Evolutionary conservation across 1,140 invertebrate species (phyloP), one percentile per base, ranked within the genome.

Genomic region (Brevipalpus yothersi): DNA sequence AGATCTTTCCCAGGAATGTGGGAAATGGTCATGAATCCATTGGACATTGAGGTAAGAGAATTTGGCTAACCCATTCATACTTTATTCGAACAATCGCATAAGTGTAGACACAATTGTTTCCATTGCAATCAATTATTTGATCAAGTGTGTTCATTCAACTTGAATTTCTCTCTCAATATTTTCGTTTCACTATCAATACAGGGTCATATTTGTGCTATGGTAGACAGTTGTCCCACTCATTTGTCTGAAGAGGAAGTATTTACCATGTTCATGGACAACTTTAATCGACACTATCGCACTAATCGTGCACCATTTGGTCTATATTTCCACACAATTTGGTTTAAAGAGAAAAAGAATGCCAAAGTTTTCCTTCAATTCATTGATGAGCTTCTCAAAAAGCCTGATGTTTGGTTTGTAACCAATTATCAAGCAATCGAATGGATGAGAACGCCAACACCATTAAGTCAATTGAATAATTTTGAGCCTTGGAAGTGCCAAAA

Each of bases 21-120:
- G 87, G 87, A 92, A 73, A 90, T 92, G 79, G 86, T 91, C 31
- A 89, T 92, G 84, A 92, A 91, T 72, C 86, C 91, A 70, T 71
- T 92, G 63, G 86, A 64, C 40, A 92, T 73, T 79, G 86, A 69
- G 78, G 88, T 70, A 87, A 91, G 68, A 85, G 90, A 68, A 85
- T 86, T 45, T n/a, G n/a, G 10, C n/a, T 45, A 45, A 11, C 10
- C 10, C 43, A n/a, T 45, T 10, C 43, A 45, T 11, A 11, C 10
- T n/a, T 45, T 11, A 45, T n/a, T n/a, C n/a, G n/a, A n/a, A n/a
- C n/a, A n/a, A n/a, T n/a, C n/a, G n/a, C n/a, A n/a, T n/a, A n/a
- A n/a, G n/a, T n/a, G n/a, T n/a, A n/a, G n/a, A n/a, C n/a, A n/a
- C n/a, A n/a, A n/a, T n/a, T n/a, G n/a, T n/a, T n/a, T n/a, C n/a